Evolutionary conservation across 1,140 invertebrate genomes (phyloP).

Genomic region (Drosophila kurseongensis): DNA sequence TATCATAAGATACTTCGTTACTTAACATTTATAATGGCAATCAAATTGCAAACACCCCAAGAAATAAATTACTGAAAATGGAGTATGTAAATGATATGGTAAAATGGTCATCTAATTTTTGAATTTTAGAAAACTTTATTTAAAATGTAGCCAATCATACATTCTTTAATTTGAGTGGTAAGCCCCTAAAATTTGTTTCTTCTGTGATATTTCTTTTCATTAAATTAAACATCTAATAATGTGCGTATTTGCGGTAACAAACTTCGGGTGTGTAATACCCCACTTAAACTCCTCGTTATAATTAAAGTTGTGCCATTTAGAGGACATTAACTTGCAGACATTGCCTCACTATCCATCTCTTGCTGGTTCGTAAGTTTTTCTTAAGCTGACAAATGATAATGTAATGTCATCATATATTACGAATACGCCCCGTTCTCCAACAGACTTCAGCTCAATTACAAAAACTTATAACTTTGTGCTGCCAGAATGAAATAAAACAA

Average conservation of each 20-base stretch:
- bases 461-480: slow-evolving; percentile 51
- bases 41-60: too few relatives aligned
- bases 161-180: too few relatives aligned
- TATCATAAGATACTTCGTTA: too few relatives aligned
- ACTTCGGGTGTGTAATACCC: slow-evolving; percentile 1
- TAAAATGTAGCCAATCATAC: too few relatives aligned
- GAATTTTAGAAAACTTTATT: too few relatives aligned
- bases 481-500: slow-evolving; percentile 45
- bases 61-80: too few relatives aligned
- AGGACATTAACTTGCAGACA: slow-evolving; percentile 12
- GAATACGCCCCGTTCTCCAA: slow-evolving; percentile 33
- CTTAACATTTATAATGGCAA: too few relatives aligned
- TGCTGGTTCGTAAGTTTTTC: slow-evolving; percentile 19
- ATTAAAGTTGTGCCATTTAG: slow-evolving; percentile 55
- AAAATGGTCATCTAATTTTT: too few relatives aligned
- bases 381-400: slow-evolving; percentile 67
- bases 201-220: too few relatives aligned
- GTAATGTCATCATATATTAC: slow-evolving; percentile 75
- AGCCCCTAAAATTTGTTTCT: too few relatives aligned
- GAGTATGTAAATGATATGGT: too few relatives aligned
- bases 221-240: too few relatives aligned
- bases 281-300: slow-evolving; percentile 42
- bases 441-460: slow-evolving; percentile 64
- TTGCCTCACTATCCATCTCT: slow-evolving; percentile 1
- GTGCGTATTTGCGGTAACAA: neutral